Evolutionary conservation across 2,797 vertebrate species (phyloP).

Genomic region (Podarcis siculus): DNA sequence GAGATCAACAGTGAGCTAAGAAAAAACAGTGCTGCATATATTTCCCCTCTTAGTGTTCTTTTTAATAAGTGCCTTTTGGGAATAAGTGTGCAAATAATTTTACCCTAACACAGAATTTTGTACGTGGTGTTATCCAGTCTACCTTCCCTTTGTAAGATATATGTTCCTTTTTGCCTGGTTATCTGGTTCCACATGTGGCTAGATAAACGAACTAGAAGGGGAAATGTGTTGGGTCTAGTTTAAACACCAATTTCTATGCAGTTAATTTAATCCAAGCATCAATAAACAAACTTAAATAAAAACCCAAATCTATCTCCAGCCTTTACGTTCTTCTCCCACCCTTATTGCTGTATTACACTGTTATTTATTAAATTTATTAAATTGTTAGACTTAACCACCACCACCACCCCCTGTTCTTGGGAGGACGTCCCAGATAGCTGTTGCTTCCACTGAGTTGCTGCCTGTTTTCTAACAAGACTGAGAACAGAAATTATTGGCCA

Average conservation of each 20-base stretch:
- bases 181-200: not conserved
- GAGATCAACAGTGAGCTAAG: not conserved
- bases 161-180: not conserved
- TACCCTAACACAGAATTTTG: not conserved
- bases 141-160: not conserved
- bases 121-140: not conserved
- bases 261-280: not conserved
- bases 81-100: not conserved
- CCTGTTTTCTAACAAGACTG: not conserved
- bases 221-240: not conserved
- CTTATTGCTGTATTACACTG: not conserved
- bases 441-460: not conserved
- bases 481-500: not conserved
- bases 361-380: not conserved
- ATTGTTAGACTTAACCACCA: not conserved
- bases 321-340: not conserved
- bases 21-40: not conserved
- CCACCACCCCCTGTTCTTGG: not conserved
- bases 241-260: not conserved
- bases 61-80: not conserved
- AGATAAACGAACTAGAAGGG: not conserved
- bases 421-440: not conserved
- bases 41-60: not conserved
- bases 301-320: not conserved
- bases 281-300: not conserved